A percentile compares a stretch with the other conserved stretches of the same genome.
These are phyloP conservation scores for Ennomos quercinarius DNA, from an alignment of 2,888 invertebrate species.

Conservation along the genomic window DNA sequence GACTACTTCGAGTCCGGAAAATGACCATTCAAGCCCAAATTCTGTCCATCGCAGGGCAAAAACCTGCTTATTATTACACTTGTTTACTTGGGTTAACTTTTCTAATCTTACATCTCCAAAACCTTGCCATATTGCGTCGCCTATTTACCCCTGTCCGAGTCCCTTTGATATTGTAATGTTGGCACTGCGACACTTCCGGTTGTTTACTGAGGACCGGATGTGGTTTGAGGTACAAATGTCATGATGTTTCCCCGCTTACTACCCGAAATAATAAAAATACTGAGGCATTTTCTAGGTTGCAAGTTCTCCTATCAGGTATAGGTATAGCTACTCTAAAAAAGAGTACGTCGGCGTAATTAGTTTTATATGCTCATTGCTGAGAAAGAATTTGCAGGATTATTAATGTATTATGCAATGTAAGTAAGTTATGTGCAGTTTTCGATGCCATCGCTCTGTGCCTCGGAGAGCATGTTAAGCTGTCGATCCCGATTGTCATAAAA, in stretches of 20 bases:
- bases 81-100: constrained; percentile 19
- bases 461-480: too few relatives aligned
- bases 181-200: constrained; percentile 22
- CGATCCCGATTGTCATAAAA: too few relatives aligned
- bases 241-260: constrained; percentile 16
- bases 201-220: constrained; percentile 27
- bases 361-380: too few relatives aligned
- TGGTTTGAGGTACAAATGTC: constrained; percentile 22
- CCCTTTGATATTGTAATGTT: constrained; percentile 32
- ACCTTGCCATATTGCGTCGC: constrained; percentile 24
- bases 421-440: too few relatives aligned
- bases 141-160: constrained; percentile 24
- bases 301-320: background rate
- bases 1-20: constrained; percentile 9
- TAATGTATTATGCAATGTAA: too few relatives aligned
- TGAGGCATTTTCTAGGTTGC: background rate
- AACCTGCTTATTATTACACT: constrained; percentile 17
- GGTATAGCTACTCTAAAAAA: too few relatives aligned
- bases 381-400: too few relatives aligned
- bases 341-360: too few relatives aligned
- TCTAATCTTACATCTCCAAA: constrained; percentile 20
- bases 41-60: constrained; percentile 3
- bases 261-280: constrained; percentile 10
- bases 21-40: constrained; percentile 9
- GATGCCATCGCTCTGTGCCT: too few relatives aligned